Conservation (phyloP, 2,113 vertebrate species). For the Pampusana beccarii region DNA sequence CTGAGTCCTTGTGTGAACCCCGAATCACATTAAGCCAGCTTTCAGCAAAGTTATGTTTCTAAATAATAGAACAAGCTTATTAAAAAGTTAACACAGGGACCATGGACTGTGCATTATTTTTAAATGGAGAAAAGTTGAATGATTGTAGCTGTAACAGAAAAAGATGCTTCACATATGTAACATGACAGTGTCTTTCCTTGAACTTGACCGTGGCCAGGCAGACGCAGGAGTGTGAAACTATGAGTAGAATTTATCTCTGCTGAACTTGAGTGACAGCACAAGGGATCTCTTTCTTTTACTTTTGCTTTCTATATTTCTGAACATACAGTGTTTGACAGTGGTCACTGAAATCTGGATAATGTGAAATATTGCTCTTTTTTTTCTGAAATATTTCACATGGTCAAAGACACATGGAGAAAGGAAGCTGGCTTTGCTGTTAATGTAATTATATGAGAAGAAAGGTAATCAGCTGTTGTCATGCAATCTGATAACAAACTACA, state of each 20-base stretch:
- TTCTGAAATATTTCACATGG: neutral
- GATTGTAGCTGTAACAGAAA: neutral
- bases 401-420: neutral
- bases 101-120: neutral
- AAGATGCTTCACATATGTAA: neutral
- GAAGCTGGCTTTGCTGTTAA: slow-evolving; percentile 15
- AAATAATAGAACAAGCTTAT: neutral
- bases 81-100: neutral
- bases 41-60: neutral
- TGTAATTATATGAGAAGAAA: slow-evolving; percentile 47
- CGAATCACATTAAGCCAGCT: neutral
- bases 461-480: slow-evolving; percentile 59
- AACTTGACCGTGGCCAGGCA: neutral
- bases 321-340: neutral
- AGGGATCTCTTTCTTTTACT: neutral
- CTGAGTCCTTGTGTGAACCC: neutral
- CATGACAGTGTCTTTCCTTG: neutral
- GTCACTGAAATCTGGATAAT: neutral
- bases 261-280: neutral
- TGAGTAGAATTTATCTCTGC: neutral
- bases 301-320: neutral
- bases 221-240: neutral
- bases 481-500: slow-evolving; percentile 52
- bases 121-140: neutral
- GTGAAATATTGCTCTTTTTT: neutral